These are phyloP conservation scores for Phataginus tricuspis DNA, from an alignment of 2,797 vertebrate species.

Conservation along the genomic window DNA sequence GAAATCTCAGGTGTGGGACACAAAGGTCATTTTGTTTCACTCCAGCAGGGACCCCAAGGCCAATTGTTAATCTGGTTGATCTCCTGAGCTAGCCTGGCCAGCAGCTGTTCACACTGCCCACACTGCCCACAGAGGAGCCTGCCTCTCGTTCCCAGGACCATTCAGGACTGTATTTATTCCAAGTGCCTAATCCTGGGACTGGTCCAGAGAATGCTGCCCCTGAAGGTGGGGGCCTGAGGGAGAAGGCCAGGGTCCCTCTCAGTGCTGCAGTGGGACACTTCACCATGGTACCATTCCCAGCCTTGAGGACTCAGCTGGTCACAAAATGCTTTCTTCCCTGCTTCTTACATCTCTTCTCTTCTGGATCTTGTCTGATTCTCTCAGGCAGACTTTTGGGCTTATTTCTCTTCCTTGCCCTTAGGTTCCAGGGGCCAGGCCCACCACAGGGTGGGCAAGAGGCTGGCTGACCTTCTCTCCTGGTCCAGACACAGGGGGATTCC, in stretches of 20 bases:
- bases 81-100: neutral
- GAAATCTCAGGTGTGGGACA: neutral
- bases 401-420: neutral
- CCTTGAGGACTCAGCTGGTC: neutral
- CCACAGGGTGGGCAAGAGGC: neutral
- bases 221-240: neutral
- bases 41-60: neutral
- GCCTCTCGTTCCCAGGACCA: neutral
- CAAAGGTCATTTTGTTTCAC: neutral
- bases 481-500: neutral
- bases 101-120: neutral
- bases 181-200: neutral
- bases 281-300: neutral
- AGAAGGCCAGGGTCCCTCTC: neutral
- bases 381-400: neutral
- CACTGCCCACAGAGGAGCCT: neutral
- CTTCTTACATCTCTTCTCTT: neutral
- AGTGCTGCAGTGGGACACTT: neutral
- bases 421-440: neutral
- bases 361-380: neutral
- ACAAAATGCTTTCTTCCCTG: neutral
- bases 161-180: neutral
- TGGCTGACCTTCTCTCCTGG: neutral
- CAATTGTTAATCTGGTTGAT: neutral
- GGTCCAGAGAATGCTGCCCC: neutral